These are phyloP conservation scores for Prionailurus bengalensis DNA, from an alignment of 2,113 vertebrate species.

Conservation along the genomic window DNA sequence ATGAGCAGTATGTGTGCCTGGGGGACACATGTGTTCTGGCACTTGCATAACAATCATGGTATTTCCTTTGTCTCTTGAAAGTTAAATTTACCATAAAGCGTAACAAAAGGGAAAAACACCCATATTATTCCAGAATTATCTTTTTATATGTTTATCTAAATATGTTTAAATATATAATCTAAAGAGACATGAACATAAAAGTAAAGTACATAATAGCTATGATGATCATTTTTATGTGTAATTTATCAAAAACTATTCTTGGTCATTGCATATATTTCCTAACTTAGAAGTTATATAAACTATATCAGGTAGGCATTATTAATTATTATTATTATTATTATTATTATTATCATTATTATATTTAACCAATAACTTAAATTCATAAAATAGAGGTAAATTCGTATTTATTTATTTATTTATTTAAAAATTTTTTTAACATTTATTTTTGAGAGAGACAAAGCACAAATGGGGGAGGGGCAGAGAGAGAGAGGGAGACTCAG, in stretches of 20 bases:
- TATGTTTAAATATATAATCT: background rate
- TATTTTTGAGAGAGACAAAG: too few relatives aligned
- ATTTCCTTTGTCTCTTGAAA: background rate
- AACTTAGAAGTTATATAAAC: background rate
- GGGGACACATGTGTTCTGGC: background rate
- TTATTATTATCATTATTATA: background rate
- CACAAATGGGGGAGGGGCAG: too few relatives aligned
- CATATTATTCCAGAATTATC: background rate
- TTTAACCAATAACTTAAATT: background rate
- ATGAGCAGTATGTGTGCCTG: background rate
- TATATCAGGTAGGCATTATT: background rate
- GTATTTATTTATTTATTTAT: too few relatives aligned
- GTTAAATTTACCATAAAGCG: background rate
- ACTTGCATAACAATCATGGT: background rate
- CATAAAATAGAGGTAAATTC: background rate
- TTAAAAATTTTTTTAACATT: too few relatives aligned
- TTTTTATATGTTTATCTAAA: background rate
- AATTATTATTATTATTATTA: background rate
- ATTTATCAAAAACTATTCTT: conserved; percentile 5
- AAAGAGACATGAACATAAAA: background rate
- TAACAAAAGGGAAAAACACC: background rate
- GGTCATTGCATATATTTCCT: background rate
- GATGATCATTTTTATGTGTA: background rate
- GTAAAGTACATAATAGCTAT: background rate
- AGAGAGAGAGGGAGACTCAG: too few relatives aligned